Base-by-base conservation (phyloP, 2,888 invertebrate species). In the Athalia circularis region DNA sequence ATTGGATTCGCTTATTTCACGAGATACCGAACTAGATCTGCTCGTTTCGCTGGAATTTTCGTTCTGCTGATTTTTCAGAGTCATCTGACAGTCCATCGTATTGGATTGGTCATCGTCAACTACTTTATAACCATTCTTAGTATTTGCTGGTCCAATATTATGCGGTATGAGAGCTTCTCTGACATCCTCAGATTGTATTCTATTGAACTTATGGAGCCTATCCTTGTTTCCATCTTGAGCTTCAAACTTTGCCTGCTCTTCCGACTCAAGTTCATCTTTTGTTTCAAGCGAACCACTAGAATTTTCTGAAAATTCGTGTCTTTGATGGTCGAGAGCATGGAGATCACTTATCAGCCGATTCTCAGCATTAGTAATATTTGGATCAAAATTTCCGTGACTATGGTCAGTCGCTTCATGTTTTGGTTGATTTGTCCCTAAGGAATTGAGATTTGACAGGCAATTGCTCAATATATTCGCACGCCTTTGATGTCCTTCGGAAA, bases 1-100 rank as follows among this genome's bases (percentile, higher is more conserved):
- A 47, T 75, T 76, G 77, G 77, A 29, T 65, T 79, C 80, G 74
- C 70, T 83, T 81, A 64, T 61, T 62, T 68, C 62, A 15, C 65
- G 80, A 76, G 82, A 80, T 77, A 74, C 81, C 64, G 84, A 84
- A 83, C 81, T 83, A 78, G 83, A 74, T 80, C 78, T 83, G 81
- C 81, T 81, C 80, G 85, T 83, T 85, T 86, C 85, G 82, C 84
- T 85, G 78, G 80, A 80, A 79, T 85, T 86, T 85, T 81, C 85
- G 83, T 85, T 86, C 7, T 59, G 52, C 68, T 65, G 68, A 29
- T 45, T 43, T 43, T 77, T 50, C 62, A 62, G 13, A 48, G 62
- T 4, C 13, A 47, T 47, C 15, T 72, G 72, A 61, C 57, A 72
- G 15, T 47, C 61, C 61, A 72, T 64, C 13, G 72, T 9, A 4